Percentiles rank a stretch among this genome's conserved stretches.
These are phyloP conservation scores for Anadara kagoshimensis DNA, from an alignment of 1,140 invertebrate genomes.

Conservation along the genomic window DNA sequence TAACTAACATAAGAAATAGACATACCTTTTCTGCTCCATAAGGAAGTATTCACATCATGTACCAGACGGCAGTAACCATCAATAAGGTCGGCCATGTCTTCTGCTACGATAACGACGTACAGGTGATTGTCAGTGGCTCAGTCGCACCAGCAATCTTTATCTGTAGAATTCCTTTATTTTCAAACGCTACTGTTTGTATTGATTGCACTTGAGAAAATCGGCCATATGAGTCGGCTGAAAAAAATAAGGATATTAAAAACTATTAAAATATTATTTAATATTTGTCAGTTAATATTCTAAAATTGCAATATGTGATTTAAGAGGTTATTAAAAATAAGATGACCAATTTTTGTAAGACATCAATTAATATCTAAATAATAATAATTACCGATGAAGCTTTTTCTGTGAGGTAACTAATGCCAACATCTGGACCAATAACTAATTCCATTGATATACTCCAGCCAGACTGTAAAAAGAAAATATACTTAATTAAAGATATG, in stretches of 20 bases:
- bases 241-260: neutral
- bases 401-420: slow-evolving; percentile 90
- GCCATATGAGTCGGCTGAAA: slow-evolving; percentile 85
- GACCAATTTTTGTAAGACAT: neutral
- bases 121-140: slow-evolving; percentile 89
- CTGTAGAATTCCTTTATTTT: slow-evolving; percentile 70
- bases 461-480: slow-evolving; percentile 79
- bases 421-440: slow-evolving; percentile 93
- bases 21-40: slow-evolving; percentile 83
- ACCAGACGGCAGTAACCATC: slow-evolving; percentile 95
- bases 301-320: no score
- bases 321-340: no score
- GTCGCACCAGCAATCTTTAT: slow-evolving; percentile 69
- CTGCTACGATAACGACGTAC: slow-evolving; percentile 88
- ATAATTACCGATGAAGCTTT: slow-evolving; percentile 78
- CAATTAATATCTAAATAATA: neutral
- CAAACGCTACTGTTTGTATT: slow-evolving; percentile 67
- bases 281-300: neutral
- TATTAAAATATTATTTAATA: no score
- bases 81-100: slow-evolving; percentile 96
- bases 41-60: slow-evolving; percentile 82
- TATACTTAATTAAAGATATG: slow-evolving; percentile 1
- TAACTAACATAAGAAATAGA: neutral
- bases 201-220: slow-evolving; percentile 81
- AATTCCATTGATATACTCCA: slow-evolving; percentile 95